Conservation (phyloP, 2,797 vertebrate species). For the Hypotaenidia philippensis region DNA sequence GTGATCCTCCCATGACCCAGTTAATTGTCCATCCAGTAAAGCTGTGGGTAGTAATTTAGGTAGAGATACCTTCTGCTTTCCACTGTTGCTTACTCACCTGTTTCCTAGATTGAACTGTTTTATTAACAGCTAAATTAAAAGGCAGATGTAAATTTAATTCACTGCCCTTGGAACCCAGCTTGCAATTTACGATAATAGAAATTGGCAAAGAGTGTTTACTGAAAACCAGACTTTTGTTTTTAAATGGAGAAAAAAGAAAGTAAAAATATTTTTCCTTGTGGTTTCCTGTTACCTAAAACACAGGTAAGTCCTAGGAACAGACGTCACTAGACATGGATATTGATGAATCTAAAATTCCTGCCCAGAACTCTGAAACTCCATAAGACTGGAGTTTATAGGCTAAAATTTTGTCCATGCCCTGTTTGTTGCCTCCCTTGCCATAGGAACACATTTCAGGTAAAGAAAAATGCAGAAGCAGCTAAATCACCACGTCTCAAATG, state of each 20-base stretch:
- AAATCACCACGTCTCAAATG: not conserved
- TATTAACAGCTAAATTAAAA: not conserved
- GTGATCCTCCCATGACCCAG: not conserved
- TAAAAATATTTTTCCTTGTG: not conserved
- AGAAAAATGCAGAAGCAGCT: not conserved
- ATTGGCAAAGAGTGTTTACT: not conserved
- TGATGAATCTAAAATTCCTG: not conserved
- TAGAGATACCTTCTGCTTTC: not conserved
- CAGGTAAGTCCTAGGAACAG: not conserved
- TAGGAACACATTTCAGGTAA: not conserved
- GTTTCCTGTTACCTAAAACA: not conserved
- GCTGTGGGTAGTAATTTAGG: not conserved
- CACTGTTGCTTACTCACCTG: not conserved
- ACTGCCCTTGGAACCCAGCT: not conserved
- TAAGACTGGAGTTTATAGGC: not conserved
- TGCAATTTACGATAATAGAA: not conserved
- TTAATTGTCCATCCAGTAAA: not conserved
- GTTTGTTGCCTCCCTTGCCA: not conserved
- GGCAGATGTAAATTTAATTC: not conserved
- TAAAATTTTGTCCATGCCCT: not conserved
- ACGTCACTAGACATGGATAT: not conserved
- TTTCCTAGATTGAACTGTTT: not conserved
- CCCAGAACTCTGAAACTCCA: not conserved
- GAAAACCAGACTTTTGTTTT: not conserved
- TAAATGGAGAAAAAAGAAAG: not conserved